Evolutionary conservation across 1,140 invertebrate species (phyloP), one percentile per base, ranked within the genome.

Genomic region (honey bee (Apis mellifera)): DNA sequence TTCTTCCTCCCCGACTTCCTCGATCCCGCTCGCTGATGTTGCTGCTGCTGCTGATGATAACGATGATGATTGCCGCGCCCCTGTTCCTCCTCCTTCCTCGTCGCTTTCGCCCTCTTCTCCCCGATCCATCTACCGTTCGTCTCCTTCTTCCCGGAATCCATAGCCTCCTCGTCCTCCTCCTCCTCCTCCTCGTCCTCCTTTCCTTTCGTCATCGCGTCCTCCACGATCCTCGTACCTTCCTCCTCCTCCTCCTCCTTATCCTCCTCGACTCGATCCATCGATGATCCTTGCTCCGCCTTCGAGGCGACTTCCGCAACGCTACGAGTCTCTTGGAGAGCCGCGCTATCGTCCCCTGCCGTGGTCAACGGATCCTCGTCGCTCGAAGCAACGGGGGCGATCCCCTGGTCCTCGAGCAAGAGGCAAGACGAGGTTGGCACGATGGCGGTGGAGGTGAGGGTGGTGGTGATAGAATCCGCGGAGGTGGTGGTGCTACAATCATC

Each of bases 1-100:
- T 83, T 83, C 59, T 83, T 83, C n/a, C 32, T 70, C 17, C 32
- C 62, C 5, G 65, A 32, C 26, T 55, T 69, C 66, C 69, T 83
- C 48, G 65, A 83, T 1, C 52, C 32, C 11, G 11, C 50, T 8
- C 69, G 74, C 54, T 73, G 80, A 5, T 26, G 32, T 0, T 42
- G 32, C 32, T 42, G 32, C 5, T 42, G 32, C 26, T 32, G 26
- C 26, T 32, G 26, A 1, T 32, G 32, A 32, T 32, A 3, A 32
- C 2, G 59, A 21, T 73, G 80, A 4, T 2, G 50, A n/a, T 1
- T 12, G 11, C 54, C 50, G 9, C 78, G 32, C 4, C 17, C 9
- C 17, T 21, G 1, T 3, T 55, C 71, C 2, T 65, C 23, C 1
- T 65, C 76, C 11, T 69, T 82, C 55, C n/a, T 71, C 15, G 55